A percentile compares a stretch with the other conserved stretches of the same genome.
These are phyloP conservation scores for Rhagium mordax DNA, from an alignment of 2,888 invertebrate genomes.

Conservation along the genomic window DNA sequence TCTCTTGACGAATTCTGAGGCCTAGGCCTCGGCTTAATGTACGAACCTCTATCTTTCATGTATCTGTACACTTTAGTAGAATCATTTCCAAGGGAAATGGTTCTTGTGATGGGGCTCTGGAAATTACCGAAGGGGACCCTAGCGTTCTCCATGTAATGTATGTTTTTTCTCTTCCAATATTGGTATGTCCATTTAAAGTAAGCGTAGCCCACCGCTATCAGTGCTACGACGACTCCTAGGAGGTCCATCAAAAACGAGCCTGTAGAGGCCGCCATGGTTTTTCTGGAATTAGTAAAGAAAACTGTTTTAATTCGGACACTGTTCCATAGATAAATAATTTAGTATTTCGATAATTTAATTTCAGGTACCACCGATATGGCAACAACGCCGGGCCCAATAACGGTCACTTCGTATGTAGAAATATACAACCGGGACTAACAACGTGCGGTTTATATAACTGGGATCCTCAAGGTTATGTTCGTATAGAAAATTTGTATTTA, in stretches of 20 bases:
- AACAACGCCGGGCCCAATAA: too few relatives aligned
- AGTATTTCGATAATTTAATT: too few relatives aligned
- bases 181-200: slow-evolving; percentile 35
- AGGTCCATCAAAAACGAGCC: not conserved
- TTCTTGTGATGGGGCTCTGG: not conserved
- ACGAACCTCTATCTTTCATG: not conserved
- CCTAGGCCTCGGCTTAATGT: too few relatives aligned
- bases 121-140: slow-evolving; percentile 35
- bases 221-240: not conserved
- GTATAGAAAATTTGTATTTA: too few relatives aligned
- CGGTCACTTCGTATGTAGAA: too few relatives aligned
- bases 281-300: not conserved
- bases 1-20: too few relatives aligned
- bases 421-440: too few relatives aligned
- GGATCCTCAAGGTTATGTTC: too few relatives aligned
- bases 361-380: too few relatives aligned
- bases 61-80: not conserved
- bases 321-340: not conserved
- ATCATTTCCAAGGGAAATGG: not conserved
- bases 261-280: not conserved
- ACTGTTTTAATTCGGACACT: not conserved
- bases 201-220: not conserved
- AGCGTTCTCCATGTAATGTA: slow-evolving; percentile 33
- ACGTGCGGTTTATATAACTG: too few relatives aligned
- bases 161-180: slow-evolving; percentile 32